Evolutionary conservation across 2,797 vertebrate species (phyloP).

Genomic region (Aphelocoma californica): DNA sequence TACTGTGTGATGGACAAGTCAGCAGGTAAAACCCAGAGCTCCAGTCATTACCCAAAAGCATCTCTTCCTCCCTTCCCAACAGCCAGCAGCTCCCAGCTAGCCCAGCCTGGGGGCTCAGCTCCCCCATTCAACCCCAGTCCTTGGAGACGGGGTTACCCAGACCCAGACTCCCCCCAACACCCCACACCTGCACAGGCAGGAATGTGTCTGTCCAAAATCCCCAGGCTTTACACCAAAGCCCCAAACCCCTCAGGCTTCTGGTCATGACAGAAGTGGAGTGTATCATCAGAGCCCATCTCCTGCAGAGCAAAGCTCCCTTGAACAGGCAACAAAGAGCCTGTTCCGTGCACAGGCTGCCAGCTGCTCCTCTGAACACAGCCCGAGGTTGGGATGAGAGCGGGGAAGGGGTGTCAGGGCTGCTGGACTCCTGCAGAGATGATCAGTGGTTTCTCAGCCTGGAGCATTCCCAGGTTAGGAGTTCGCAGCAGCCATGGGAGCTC

Average conservation of each 20-base stretch:
- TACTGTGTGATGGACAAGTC: conserved; percentile 93
- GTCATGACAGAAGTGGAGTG: background rate
- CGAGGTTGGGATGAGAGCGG: accelerated
- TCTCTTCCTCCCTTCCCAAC: background rate
- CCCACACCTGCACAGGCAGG: background rate
- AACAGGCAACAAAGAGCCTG: background rate
- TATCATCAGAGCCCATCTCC: background rate
- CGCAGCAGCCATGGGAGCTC: accelerated
- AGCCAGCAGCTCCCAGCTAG: background rate
- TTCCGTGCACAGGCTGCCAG: accelerated
- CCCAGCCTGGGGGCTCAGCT: background rate
- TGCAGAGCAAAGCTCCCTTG: background rate
- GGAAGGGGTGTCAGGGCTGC: background rate
- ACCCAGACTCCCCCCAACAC: background rate
- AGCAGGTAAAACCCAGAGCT: conserved; percentile 80
- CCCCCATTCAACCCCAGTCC: background rate
- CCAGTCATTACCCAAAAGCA: background rate
- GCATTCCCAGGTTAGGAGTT: background rate
- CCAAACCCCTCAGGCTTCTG: background rate
- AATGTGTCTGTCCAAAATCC: background rate
- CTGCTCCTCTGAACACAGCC: background rate
- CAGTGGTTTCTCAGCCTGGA: background rate
- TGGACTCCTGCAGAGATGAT: background rate
- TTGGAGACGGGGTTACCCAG: background rate
- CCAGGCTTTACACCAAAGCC: background rate